These are phyloP conservation scores for Halcyon chelicuti DNA, from an alignment of 2,797 vertebrate genomes.

Conservation along the genomic window DNA sequence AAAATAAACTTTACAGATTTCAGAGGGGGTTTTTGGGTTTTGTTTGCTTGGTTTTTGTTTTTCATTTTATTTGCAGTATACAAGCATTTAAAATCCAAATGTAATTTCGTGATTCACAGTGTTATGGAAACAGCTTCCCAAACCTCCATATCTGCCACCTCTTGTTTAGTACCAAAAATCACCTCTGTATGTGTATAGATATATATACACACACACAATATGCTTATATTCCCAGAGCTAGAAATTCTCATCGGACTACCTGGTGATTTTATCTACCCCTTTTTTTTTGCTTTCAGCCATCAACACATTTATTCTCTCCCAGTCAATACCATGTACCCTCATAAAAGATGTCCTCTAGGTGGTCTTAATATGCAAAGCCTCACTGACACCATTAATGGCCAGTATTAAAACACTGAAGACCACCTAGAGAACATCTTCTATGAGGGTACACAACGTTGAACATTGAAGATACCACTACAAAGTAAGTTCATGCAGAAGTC, in stretches of 20 bases:
- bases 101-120: neutral
- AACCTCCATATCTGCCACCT: neutral
- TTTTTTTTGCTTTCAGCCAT: neutral
- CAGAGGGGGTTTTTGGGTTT: neutral
- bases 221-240: neutral
- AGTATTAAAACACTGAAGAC: neutral
- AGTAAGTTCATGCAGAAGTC: neutral
- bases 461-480: neutral
- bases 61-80: neutral
- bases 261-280: neutral
- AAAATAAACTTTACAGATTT: neutral
- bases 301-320: neutral
- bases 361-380: neutral
- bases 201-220: too few species aligned
- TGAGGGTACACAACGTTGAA: too few species aligned
- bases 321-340: neutral
- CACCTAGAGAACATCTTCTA: too few species aligned
- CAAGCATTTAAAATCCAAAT: neutral
- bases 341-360: neutral
- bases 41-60: neutral
- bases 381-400: neutral
- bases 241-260: neutral
- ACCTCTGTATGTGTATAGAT: neutral
- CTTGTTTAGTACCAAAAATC: neutral
- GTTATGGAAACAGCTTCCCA: neutral